Evolutionary conservation across 2,113 vertebrate species (phyloP).

Genomic region (Daboia siamensis): DNA sequence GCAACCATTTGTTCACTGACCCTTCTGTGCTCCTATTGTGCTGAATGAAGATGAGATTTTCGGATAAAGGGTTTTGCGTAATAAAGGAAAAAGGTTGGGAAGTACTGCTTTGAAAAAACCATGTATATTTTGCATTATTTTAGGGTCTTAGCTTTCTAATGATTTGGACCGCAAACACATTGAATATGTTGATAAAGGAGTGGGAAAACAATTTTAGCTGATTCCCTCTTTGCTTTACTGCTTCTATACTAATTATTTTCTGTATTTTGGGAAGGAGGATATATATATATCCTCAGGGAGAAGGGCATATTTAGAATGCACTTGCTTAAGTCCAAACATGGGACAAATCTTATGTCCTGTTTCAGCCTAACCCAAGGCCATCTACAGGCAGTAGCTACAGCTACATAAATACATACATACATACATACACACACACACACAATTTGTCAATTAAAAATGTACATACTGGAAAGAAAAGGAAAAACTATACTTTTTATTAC

Average conservation of each 20-base stretch:
- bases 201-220: not conserved
- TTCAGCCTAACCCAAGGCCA: too few relatives aligned
- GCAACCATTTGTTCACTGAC: not conserved
- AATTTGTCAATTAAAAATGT: not conserved
- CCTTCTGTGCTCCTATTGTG: too few relatives aligned
- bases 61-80: too few relatives aligned
- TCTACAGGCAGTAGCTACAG: too few relatives aligned
- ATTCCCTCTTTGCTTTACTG: not conserved
- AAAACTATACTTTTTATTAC: not conserved
- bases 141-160: constrained; percentile 41
- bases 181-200: not conserved
- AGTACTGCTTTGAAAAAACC: not conserved
- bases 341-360: too few relatives aligned
- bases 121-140: constrained; percentile 37
- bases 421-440: too few relatives aligned
- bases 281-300: too few relatives aligned
- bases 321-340: too few relatives aligned
- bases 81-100: too few relatives aligned
- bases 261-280: not conserved
- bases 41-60: too few relatives aligned
- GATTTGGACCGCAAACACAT: not conserved
- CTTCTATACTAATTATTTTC: not conserved
- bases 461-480: not conserved
- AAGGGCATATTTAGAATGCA: too few relatives aligned
- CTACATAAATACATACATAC: too few relatives aligned